phyloP scores from a whole-genome alignment of 2,888 invertebrate genomes.

The Mantis religiosa region DNA sequence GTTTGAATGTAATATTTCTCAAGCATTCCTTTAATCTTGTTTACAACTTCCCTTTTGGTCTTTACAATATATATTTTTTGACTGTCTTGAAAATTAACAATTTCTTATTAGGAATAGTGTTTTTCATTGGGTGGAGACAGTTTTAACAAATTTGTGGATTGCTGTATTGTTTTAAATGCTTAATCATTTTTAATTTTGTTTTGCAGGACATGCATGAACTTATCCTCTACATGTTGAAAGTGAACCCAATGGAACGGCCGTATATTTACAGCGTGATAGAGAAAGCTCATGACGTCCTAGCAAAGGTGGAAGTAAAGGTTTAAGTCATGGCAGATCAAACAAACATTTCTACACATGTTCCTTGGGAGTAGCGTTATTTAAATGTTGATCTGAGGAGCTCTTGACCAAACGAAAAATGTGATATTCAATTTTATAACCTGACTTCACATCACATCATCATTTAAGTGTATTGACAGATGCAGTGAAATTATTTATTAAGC shows the following conservation, averaged over 20 bases:
- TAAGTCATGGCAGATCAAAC: background rate
- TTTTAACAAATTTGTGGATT: too few species aligned
- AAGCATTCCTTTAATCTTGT: too few species aligned
- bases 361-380: background rate
- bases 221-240: constrained; percentile 64
- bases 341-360: background rate
- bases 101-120: too few species aligned
- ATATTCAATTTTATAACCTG: background rate
- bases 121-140: too few species aligned
- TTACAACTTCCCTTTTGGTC: too few species aligned
- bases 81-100: too few species aligned
- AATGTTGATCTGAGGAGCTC: background rate
- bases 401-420: background rate
- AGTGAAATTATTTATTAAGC: too few species aligned
- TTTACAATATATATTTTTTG: too few species aligned
- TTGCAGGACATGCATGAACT: constrained; percentile 65
- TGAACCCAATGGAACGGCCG: constrained; percentile 72
- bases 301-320: constrained; percentile 47
- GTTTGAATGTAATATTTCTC: too few species aligned
- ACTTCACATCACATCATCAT: background rate
- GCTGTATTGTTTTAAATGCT: background rate
- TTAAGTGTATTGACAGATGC: too few species aligned
- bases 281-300: constrained; percentile 54
- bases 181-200: constrained; percentile 32
- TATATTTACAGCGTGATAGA: constrained; percentile 69